Evolutionary conservation across 2,113 vertebrate genomes (phyloP), one percentile per base, ranked within the genome.

Genomic region (Ciconia boyciana): DNA sequence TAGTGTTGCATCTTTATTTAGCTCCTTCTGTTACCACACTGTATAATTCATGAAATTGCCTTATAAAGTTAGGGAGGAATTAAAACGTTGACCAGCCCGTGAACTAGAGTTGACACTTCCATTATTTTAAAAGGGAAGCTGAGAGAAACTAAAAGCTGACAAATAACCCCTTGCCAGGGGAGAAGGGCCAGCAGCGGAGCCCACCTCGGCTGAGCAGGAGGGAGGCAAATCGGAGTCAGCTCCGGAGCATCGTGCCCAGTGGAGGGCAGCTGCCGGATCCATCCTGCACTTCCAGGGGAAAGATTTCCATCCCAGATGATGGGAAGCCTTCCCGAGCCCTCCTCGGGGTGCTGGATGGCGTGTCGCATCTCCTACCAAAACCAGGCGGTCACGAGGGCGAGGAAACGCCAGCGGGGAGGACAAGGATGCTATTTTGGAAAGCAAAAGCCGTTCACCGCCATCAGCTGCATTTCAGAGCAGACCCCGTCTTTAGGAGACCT

Each of bases 1-100:
- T 72, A 95, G 93, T 97, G 97, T 98, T 97, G 98, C 97, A 96
- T 95, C 98, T 98, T 98, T 98, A 98, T 98, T 98, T 97, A 96
- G 97, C 97, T 97, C 97, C 92, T 97, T 95, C 97, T 97, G 96
- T 94, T 96, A 86, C 39, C 5, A 84, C 96, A 81, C 97, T 98
- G 96, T 96, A 96, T 97, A 98, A 98, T 98, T 97, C 97, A 97
- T 98, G 96, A 92, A 94, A 94, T 94, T 89, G 94, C 97, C 97
- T 96, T 83, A 84, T 34, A 76, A 95, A 94, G 95, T 76, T 48
- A 65, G 85, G 83, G 83, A 70, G 77, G 94, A 81, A 95, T 91
- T 44, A 74, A 96, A 90, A 87, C 14, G 1, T 49, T 97, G 97
- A 96, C 96, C 97, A 91, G 92, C 66, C 79, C 2, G 0, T 96